Conservation (phyloP, 1,140 invertebrate genomes). For the Nebria ingens region DNA sequence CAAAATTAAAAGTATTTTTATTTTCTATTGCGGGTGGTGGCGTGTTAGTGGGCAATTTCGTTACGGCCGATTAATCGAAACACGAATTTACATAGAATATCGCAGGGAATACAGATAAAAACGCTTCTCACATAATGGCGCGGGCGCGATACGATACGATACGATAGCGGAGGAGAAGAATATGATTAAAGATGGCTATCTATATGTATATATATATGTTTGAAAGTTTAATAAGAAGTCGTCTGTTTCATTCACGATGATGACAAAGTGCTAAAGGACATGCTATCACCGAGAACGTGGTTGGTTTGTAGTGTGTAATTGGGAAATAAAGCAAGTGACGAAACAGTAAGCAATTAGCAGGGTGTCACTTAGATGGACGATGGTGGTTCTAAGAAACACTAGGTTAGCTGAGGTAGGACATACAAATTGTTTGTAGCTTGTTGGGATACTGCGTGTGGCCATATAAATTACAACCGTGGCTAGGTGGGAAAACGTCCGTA, state of each 20-base stretch:
- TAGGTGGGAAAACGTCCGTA: conserved; percentile 7
- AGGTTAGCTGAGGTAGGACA: no score
- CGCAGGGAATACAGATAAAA: conserved; percentile 2
- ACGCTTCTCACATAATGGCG: background rate
- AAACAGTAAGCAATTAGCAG: background rate
- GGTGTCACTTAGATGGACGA: background rate
- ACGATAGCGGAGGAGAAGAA: conserved; percentile 3
- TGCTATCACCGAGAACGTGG: background rate
- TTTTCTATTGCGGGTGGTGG: no score
- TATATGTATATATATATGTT: no score
- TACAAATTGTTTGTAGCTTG: background rate
- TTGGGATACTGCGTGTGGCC: background rate
- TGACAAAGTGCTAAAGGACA: background rate
- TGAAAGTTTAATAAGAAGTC: conserved; percentile 5
- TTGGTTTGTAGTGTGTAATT: no score
- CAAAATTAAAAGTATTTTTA: no score
- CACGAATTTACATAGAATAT: conserved; percentile 3
- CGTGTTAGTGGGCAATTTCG: background rate
- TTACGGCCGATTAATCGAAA: background rate
- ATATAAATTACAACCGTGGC: background rate
- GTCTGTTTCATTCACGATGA: no score
- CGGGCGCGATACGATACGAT: no score
- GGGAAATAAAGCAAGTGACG: background rate
- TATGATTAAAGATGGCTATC: conserved; percentile 4
- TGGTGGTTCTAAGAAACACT: no score